Evolutionary conservation across 2,113 vertebrate species (phyloP).

Genomic region (Baryphthengus martii): DNA sequence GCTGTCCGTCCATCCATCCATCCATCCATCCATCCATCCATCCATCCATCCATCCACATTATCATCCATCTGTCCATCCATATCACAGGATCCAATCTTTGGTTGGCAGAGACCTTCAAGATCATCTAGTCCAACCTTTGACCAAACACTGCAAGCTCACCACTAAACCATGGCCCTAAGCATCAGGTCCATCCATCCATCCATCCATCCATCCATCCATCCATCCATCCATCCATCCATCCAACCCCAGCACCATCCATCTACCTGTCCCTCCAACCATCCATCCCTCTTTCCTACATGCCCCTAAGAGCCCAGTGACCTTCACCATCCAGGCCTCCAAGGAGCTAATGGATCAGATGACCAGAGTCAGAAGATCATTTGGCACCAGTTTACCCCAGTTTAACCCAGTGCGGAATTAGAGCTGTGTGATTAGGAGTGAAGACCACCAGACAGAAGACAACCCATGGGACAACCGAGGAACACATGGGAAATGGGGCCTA

Average conservation of each 20-base stretch:
- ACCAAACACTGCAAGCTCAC: too few species aligned
- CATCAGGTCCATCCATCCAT: not conserved
- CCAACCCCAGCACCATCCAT: not conserved
- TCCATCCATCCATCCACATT: too few species aligned
- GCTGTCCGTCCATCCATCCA: not conserved
- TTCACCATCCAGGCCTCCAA: accelerated
- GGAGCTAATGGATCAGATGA: accelerated
- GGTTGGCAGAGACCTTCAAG: too few species aligned
- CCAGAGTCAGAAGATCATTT: not conserved
- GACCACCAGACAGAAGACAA: not conserved
- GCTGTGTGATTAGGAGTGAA: not conserved
- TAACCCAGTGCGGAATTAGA: not conserved
- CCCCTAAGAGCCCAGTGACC: accelerated
- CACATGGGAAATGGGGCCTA: accelerated
- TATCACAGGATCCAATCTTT: too few species aligned
- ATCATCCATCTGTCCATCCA: not conserved
- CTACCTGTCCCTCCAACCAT: not conserved
- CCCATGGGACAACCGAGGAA: not conserved
- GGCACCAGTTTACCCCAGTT: not conserved
- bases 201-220: not conserved
- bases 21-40: too few species aligned
- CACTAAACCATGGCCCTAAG: too few species aligned
- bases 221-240: too few species aligned
- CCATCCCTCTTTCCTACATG: too few species aligned
- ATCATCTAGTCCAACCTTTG: too few species aligned